These are phyloP conservation scores for Australoheros facetus DNA, from an alignment of 2,797 vertebrate genomes.

Conservation along the genomic window DNA sequence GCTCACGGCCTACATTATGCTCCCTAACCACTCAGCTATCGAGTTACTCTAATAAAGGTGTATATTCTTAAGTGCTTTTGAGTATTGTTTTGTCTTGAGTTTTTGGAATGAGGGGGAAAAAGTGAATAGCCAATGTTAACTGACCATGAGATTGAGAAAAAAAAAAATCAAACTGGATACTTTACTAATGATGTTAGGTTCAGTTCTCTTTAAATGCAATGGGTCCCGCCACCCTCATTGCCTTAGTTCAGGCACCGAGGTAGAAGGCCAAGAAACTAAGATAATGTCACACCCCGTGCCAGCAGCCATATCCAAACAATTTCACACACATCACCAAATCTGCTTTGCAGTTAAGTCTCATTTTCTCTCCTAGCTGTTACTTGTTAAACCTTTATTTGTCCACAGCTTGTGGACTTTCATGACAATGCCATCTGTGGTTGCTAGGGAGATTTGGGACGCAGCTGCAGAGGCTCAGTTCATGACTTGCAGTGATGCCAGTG, in stretches of 20 bases:
- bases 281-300: not conserved
- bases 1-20: rapidly evolving
- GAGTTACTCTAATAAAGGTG: not conserved
- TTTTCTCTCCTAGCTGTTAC: slow-evolving; percentile 8
- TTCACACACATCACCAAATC: slow-evolving; percentile 12
- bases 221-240: not conserved
- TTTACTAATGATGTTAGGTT: not conserved
- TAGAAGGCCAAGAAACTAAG: not conserved
- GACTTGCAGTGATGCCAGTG: slow-evolving; percentile 49
- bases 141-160: not conserved
- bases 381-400: slow-evolving; percentile 50
- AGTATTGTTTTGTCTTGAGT: not conserved
- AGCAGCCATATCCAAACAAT: not conserved
- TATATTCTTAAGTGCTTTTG: not conserved
- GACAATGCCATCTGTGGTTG: slow-evolving; percentile 56
- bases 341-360: slow-evolving; percentile 5
- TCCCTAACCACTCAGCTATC: not conserved
- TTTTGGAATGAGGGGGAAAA: not conserved
- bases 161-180: not conserved
- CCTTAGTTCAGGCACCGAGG: not conserved
- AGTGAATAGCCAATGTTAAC: not conserved
- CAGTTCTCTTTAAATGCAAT: not conserved
- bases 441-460: slow-evolving; percentile 58
- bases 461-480: slow-evolving; percentile 53
- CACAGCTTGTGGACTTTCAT: slow-evolving; percentile 39